A percentile compares a stretch with the other conserved stretches of the same genome.
phyloP scores from a whole-genome alignment of 1,140 invertebrate species.

The Macrosteles quadrilineatus region DNA sequence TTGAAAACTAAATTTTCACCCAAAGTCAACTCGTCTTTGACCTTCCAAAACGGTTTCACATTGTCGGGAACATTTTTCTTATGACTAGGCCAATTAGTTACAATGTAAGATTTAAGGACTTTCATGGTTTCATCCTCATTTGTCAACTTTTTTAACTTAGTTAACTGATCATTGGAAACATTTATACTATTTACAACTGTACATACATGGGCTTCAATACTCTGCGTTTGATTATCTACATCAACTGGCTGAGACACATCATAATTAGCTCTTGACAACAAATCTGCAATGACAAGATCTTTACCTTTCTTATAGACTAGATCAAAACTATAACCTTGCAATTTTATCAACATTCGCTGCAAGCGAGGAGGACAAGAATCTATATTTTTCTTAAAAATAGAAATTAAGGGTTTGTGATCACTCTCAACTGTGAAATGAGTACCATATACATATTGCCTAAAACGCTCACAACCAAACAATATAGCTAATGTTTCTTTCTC shows the following conservation, averaged over 20 bases:
- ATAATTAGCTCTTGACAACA: not conserved
- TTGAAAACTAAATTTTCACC: not conserved
- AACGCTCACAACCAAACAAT: conserved; percentile 45
- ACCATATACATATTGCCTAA: conserved; percentile 35
- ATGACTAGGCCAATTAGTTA: not conserved
- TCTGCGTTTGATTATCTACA: not conserved
- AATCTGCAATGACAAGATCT: not conserved
- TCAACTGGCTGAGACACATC: not conserved
- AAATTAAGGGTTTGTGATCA: conserved; percentile 4
- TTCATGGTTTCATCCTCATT: too few species aligned
- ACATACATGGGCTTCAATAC: not conserved
- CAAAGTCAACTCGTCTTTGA: not conserved
- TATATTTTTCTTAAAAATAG: not conserved
- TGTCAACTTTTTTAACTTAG: not conserved
- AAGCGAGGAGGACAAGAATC: conserved; percentile 3
- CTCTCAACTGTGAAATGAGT: not conserved
- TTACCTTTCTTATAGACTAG: conserved; percentile 6
- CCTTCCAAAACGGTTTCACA: not conserved
- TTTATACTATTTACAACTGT: not conserved
- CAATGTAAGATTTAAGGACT: not conserved
- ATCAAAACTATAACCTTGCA: not conserved
- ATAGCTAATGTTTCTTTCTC: conserved; percentile 52
- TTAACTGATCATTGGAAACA: not conserved
- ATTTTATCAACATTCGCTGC: not conserved
- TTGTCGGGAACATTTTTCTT: not conserved